Evolutionary conservation across 2,113 vertebrate species (phyloP).

Genomic region (Cyprinodon tularosa): DNA sequence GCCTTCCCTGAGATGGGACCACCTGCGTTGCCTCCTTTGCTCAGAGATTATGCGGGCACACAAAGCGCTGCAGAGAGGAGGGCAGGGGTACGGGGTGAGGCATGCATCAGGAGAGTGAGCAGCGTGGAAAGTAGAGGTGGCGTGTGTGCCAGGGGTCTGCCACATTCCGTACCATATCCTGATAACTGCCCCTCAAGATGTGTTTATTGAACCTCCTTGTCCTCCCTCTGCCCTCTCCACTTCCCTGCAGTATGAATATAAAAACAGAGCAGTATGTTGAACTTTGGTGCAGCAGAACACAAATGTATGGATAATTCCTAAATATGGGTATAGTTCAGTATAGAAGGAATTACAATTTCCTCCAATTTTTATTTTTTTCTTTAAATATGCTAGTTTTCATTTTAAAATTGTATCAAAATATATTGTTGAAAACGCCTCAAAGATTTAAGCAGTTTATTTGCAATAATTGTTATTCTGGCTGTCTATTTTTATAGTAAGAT

Average conservation of each 20-base stretch:
- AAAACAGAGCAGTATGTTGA: slow-evolving; percentile 1
- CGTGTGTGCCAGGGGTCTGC: slow-evolving; percentile 81
- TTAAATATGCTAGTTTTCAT: neutral
- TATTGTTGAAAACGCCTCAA: too few relatives aligned
- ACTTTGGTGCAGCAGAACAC: too few relatives aligned
- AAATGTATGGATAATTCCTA: neutral
- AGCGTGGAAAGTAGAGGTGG: slow-evolving; percentile 83
- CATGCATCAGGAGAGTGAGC: slow-evolving; percentile 74
- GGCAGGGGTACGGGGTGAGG: slow-evolving; percentile 63
- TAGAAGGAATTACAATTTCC: too few relatives aligned
- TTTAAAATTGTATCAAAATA: too few relatives aligned
- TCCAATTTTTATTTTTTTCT: neutral
- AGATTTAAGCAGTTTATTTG: neutral
- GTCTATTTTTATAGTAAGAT: neutral
- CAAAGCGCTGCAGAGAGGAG: slow-evolving; percentile 72
- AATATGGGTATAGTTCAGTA: too few relatives aligned
- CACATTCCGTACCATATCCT: slow-evolving; percentile 68
- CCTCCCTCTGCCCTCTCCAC: slow-evolving; percentile 9
- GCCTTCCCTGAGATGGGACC: slow-evolving; percentile 68
- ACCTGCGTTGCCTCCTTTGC: slow-evolving; percentile 75
- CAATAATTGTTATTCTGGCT: neutral
- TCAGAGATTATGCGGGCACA: slow-evolving; percentile 77
- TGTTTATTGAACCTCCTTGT: slow-evolving; percentile 7
- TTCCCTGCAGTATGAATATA: slow-evolving; percentile 2
- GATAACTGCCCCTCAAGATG: slow-evolving; percentile 25